phyloP scores from a whole-genome alignment of 2,888 invertebrate genomes.

The Bellardia bayeri region DNA sequence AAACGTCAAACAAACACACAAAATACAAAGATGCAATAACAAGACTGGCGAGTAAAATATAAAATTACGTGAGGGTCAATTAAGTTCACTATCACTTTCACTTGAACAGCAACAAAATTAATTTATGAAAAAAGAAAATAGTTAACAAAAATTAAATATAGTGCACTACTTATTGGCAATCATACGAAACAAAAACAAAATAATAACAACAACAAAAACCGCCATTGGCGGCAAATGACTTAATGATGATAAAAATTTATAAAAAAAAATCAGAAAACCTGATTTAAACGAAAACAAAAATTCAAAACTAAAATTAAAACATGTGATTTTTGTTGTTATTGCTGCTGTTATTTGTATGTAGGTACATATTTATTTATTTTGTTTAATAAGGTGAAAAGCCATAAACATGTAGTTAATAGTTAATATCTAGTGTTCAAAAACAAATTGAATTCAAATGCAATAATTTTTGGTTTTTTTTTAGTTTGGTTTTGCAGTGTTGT shows the following conservation, averaged over 20 bases:
- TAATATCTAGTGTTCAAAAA: background rate
- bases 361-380: background rate
- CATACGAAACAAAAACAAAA: background rate
- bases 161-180: constrained; percentile 31
- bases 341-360: background rate
- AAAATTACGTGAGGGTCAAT: constrained; percentile 78
- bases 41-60: constrained; percentile 49
- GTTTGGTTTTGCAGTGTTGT: background rate
- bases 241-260: constrained; percentile 19
- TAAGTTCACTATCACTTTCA: constrained; percentile 84
- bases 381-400: constrained; percentile 33
- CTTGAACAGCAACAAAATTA: constrained; percentile 72
- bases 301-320: constrained; percentile 17
- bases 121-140: constrained; percentile 36
- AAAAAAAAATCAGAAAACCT: constrained; percentile 45
- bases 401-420: constrained; percentile 30
- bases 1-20: constrained; percentile 24
- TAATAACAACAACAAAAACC: background rate
- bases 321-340: constrained; percentile 33
- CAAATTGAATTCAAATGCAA: constrained; percentile 40
- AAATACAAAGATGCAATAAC: constrained; percentile 52
- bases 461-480: constrained; percentile 11
- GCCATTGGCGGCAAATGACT: constrained; percentile 48
- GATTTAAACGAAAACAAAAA: constrained; percentile 28
- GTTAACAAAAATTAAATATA: constrained; percentile 57